Evolutionary conservation across 1,140 invertebrate genomes (phyloP).

Genomic region (Ostrea denselamellosa): DNA sequence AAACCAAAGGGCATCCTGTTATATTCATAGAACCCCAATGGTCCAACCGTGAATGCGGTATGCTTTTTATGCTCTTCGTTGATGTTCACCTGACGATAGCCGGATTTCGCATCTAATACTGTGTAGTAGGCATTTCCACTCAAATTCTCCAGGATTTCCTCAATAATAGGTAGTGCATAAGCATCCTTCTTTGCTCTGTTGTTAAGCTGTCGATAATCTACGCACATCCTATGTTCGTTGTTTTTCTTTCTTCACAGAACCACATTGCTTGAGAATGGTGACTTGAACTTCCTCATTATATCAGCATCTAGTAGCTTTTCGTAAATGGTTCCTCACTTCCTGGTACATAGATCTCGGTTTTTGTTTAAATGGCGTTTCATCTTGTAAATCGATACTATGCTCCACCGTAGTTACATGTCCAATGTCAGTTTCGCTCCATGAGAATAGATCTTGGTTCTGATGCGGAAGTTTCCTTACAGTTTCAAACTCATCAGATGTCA

Average conservation of each 20-base stretch:
- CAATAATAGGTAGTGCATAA: conserved; percentile 35
- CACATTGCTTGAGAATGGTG: conserved; percentile 45
- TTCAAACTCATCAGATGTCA: not conserved
- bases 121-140: conserved; percentile 8
- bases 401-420: conserved; percentile 20
- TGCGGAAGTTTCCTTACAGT: not conserved
- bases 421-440: conserved; percentile 25
- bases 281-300: conserved; percentile 42
- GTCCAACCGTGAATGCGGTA: conserved; percentile 51
- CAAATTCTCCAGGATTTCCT: conserved; percentile 29
- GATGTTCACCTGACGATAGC: conserved; percentile 74
- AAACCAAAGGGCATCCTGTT: conserved; percentile 49
- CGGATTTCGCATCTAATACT: conserved; percentile 72
- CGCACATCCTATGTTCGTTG: conserved; percentile 36
- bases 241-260: conserved; percentile 50
- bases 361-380: conserved; percentile 53
- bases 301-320: conserved; percentile 44
- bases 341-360: conserved; percentile 44
- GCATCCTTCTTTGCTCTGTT: conserved; percentile 35
- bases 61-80: conserved; percentile 51
- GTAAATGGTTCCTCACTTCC: conserved; percentile 47
- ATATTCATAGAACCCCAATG: conserved; percentile 46
- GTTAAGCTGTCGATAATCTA: conserved; percentile 43
- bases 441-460: conserved; percentile 36
- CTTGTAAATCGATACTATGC: conserved; percentile 15